Evolutionary conservation across 1,140 invertebrate species (phyloP).

Genomic region (Conus betulinus): DNA sequence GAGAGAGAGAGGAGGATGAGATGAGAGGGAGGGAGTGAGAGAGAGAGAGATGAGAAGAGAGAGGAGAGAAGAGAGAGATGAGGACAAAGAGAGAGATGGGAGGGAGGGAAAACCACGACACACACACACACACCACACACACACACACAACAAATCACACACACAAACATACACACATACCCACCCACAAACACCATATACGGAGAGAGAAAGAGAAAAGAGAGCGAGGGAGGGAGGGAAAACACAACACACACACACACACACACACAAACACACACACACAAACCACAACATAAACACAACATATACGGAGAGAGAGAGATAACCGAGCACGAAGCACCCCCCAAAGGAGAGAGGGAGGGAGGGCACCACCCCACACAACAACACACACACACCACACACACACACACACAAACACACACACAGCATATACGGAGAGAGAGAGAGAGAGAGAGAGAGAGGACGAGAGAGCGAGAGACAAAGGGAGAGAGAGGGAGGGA

Average conservation of each 20-base stretch:
- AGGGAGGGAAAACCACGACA: background rate
- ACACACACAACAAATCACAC: background rate
- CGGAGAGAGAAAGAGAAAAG: background rate
- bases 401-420: slow-evolving; percentile 16
- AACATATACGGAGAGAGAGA: background rate
- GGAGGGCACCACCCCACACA: background rate
- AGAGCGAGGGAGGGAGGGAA: no score
- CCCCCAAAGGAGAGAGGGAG: no score
- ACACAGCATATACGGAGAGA: background rate
- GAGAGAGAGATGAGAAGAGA: background rate
- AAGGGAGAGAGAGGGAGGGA: background rate
- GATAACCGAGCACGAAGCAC: background rate
- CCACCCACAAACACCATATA: background rate
- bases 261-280: background rate
- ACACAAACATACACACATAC: background rate
- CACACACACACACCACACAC: background rate
- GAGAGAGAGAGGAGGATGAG: background rate
- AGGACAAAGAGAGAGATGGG: background rate
- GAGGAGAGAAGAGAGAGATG: no score
- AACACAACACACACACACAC: background rate
- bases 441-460: background rate
- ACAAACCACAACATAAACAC: background rate
- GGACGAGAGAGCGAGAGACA: background rate
- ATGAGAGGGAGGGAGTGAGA: background rate
- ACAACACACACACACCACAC: background rate